Conservation (phyloP, 1,140 invertebrate genomes). For the Drosophila obscura region DNA sequence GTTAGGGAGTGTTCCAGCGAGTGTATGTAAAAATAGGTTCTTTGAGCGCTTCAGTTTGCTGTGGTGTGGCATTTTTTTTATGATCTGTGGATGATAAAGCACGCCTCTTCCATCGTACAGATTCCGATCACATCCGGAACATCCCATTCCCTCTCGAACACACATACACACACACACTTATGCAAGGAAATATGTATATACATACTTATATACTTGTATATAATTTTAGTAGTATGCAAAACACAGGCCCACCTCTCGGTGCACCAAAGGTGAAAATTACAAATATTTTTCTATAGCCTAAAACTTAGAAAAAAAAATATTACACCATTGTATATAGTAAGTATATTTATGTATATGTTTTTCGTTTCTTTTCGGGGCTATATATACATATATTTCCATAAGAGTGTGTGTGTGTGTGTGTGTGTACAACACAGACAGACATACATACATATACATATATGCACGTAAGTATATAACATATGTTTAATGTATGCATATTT, state of each 20-base stretch:
- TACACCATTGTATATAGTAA: slow-evolving; percentile 33
- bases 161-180: slow-evolving; percentile 1
- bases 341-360: slow-evolving; percentile 31
- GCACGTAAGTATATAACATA: slow-evolving; percentile 13
- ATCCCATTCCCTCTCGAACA: slow-evolving; percentile 17
- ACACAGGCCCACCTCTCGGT: slow-evolving; percentile 29
- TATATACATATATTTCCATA: slow-evolving; percentile 13
- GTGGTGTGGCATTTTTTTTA: neutral
- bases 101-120: too few species aligned
- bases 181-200: slow-evolving; percentile 17
- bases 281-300: slow-evolving; percentile 37
- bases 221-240: slow-evolving; percentile 34
- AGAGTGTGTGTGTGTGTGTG: neutral
- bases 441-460: slow-evolving; percentile 16
- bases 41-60: too few species aligned
- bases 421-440: slow-evolving; percentile 4
- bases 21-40: too few species aligned
- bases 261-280: slow-evolving; percentile 39
- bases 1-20: too few species aligned
- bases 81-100: slow-evolving; percentile 5
- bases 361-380: slow-evolving; percentile 1
- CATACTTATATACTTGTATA: slow-evolving; percentile 9
- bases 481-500: slow-evolving; percentile 2
- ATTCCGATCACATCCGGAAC: slow-evolving; percentile 13
- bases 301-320: slow-evolving; percentile 44